Evolutionary conservation across 92 coral and sea anemone species (phyloP).

Genomic region (Palythoa caribaeorum): DNA sequence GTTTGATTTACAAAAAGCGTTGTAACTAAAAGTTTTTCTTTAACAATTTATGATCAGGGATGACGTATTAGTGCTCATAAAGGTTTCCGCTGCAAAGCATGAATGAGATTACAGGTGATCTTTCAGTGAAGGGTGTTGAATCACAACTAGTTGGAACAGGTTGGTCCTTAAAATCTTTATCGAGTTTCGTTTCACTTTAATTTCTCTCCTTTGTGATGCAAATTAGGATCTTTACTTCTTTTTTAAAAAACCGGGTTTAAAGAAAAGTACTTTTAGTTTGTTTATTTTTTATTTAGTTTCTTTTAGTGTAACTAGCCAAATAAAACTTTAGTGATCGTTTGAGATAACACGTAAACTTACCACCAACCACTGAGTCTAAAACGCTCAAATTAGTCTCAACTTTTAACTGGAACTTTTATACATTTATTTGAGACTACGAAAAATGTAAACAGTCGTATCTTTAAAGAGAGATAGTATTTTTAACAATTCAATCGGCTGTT

Average conservation of each 20-base stretch:
- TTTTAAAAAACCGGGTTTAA: background rate
- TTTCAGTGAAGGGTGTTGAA: background rate
- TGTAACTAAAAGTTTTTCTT: background rate
- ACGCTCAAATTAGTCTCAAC: background rate
- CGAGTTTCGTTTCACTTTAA: background rate
- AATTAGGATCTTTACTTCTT: background rate
- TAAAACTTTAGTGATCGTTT: background rate
- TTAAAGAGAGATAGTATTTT: background rate
- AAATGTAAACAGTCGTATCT: background rate
- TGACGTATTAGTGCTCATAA: background rate
- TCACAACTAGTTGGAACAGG: conserved; percentile 4
- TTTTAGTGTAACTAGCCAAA: background rate
- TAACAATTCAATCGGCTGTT: background rate
- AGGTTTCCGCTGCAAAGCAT: background rate
- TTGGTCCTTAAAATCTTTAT: background rate
- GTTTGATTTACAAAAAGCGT: background rate
- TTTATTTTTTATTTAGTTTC: background rate
- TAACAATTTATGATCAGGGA: background rate
- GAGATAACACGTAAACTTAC: background rate
- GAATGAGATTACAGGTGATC: background rate
- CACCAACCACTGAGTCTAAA: background rate
- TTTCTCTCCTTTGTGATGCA: background rate
- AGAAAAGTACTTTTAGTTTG: background rate
- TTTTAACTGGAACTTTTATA: background rate
- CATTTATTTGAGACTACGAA: background rate